Evolutionary conservation across 2,888 invertebrate genomes (phyloP), one percentile per base, ranked within the genome.

Genomic region (Temnothorax ravouxi): DNA sequence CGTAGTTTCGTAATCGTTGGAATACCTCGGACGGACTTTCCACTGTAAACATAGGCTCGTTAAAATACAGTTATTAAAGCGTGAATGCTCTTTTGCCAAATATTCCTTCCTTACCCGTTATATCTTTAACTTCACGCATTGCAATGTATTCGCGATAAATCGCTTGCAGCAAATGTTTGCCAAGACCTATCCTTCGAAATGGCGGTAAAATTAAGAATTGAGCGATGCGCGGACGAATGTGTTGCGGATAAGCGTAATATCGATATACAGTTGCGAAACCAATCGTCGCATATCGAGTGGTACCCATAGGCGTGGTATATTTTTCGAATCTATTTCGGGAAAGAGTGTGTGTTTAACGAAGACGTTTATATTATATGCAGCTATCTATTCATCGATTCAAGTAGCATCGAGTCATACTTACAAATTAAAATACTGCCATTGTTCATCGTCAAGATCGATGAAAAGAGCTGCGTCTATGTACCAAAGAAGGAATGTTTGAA

Each of bases 391-490:
- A 54, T 34, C 8, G 0, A 1, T 52, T 64, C 0, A 41, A 6
- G 5, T 21, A 86, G 62, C 75, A 9, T 29, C 38, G 44, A 75
- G 18, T 56, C 34, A 89, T 88, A 95, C 96, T 96, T 95, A 98
- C 97, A 98, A 96, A 89, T 97, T 96, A 93, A 98, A 98, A 93
- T 97, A 98, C 81, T 97, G 96, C 99, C 99, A 99, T 90, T 97
- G 97, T 18, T 97, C 97, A 95, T 99, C 99, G 94, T 98, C 98
- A 4, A 97, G 96, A 95, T 99, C 99, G 89, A 99, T 98, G 93
- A 97, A 99, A 52, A 98, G 98, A 0, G 99, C 99, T 18, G 98
- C 99, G 96, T 99, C 99, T 89, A 99, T 98, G 95, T 97, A 99
- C 98, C 98, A 99, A 84, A 99, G 95, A 13, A 99, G 96, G 93